A percentile compares a stretch with the other conserved stretches of the same genome.
Conservation (phyloP, 2,888 invertebrate species). For the Caenorhabditis sp. region DNA sequence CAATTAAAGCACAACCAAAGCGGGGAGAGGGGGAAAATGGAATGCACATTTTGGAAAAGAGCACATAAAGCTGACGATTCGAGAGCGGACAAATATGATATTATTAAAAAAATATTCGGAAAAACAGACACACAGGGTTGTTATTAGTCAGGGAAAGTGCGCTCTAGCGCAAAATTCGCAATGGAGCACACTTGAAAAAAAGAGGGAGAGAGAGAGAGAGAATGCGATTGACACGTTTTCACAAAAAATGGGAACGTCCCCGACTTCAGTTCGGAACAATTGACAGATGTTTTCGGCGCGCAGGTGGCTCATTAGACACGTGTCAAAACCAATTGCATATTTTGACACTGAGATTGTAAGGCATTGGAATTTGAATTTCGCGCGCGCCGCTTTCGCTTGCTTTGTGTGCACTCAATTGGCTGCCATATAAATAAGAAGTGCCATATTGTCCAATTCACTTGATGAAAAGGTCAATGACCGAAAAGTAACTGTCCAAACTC, state of each 20-base stretch:
- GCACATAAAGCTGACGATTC: constrained; percentile 17
- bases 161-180: not conserved
- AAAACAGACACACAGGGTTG: constrained; percentile 7
- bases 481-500: constrained; percentile 36
- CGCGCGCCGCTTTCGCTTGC: not conserved
- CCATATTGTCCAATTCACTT: constrained; percentile 54
- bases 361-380: not conserved
- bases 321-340: not conserved
- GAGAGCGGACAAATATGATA: constrained; percentile 2
- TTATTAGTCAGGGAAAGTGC: not conserved
- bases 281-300: constrained; percentile 40
- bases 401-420: not conserved
- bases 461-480: constrained; percentile 54
- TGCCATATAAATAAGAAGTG: not conserved
- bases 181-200: not conserved
- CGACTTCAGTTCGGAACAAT: too few relatives aligned
- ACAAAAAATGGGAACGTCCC: too few relatives aligned
- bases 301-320: constrained; percentile 29
- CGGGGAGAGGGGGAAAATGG: constrained; percentile 8
- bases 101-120: too few relatives aligned
- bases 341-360: not conserved
- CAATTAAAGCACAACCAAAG: constrained; percentile 57
- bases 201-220: not conserved
- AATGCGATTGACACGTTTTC: not conserved
- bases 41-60: constrained; percentile 7